These are phyloP conservation scores for Trichosurus vulpecula DNA, from an alignment of 2,797 vertebrate species.

Conservation along the genomic window DNA sequence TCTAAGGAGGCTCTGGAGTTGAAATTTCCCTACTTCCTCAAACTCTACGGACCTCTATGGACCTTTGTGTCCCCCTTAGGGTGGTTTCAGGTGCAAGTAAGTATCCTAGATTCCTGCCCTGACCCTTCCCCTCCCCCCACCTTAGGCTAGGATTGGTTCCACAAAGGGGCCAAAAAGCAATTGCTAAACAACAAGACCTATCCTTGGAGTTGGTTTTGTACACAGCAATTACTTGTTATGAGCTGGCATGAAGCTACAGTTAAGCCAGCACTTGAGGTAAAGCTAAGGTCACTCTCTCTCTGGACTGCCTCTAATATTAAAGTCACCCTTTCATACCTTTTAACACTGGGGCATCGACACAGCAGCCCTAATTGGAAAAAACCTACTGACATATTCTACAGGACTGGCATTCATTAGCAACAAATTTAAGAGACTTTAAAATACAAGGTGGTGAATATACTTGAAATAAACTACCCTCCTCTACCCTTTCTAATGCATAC, in stretches of 20 bases:
- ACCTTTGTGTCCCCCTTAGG: not conserved
- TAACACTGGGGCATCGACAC: not conserved
- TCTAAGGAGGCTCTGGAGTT: not conserved
- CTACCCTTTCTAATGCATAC: not conserved
- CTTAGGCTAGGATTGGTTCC: slow-evolving; percentile 28
- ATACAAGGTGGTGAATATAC: not conserved
- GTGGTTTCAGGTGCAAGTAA: not conserved
- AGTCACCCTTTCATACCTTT: not conserved
- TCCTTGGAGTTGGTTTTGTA: not conserved
- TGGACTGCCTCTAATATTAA: slow-evolving; percentile 37
- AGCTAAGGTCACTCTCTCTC: slow-evolving; percentile 13
- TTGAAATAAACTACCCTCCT: not conserved
- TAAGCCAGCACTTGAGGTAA: not conserved
- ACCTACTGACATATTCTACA: not conserved
- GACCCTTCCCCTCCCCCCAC: not conserved
- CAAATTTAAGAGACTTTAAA: slow-evolving; percentile 11
- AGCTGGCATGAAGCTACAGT: not conserved
- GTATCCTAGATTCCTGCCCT: slow-evolving; percentile 8
- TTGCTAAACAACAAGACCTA: not conserved
- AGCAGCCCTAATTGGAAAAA: slow-evolving; percentile 2
- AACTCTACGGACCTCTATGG: not conserved
- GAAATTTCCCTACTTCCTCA: not conserved
- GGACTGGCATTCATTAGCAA: slow-evolving; percentile 27
- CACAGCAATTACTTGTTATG: not conserved
- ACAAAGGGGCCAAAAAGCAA: not conserved